Base-by-base conservation (phyloP, 2,113 vertebrate genomes). In the Cyphomyrus plagiostoma region DNA sequence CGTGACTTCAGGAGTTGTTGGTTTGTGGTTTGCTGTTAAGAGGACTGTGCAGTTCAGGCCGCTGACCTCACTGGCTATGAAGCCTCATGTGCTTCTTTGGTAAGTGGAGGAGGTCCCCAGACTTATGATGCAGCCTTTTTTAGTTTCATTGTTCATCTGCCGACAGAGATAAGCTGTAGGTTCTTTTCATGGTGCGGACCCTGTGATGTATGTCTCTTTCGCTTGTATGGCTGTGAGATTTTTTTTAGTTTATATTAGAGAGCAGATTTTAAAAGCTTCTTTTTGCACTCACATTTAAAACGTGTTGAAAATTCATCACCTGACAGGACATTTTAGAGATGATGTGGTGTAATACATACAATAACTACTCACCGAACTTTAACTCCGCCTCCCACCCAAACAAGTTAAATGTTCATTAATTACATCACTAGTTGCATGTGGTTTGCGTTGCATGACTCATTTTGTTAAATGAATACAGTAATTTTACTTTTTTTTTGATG, bases 371-470 rank as follows among this genome's bases (percentile, higher is more conserved):
- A 89, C 83, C 88, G 56, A 90, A 89, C 50, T 52, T 46, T 35
- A 42, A 21, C 26, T n/a, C 46, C 45, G 8, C 15, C 85, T 46
- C 39, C 42, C 10, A 84, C 45, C 46, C 30, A 53, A 53, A 53
- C 26, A 87, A 93, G 95, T 96, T 96, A 96, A 93, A 95, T 94
- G 93, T 89, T 91, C 92, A 95, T 96, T 95, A 94, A 95, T 95
- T 94, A 94, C 95, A 95, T 96, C 95, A 95, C 94, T 92, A 94
- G 94, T 95, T 95, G 94, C 95, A 96, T 94, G 92, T 96, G 94
- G 93, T 93, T 93, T 95, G 91, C 90, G 90, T 91, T 93, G 90
- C 92, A 93, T 95, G 94, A 95, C 94, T 96, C 94, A 94, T 85
- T 92, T 88, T 88, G 90, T 93, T 94, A 94, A 93, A 94, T 93